Evolutionary conservation across 2,797 vertebrate genomes (phyloP).

Genomic region (Streptopelia turtur): DNA sequence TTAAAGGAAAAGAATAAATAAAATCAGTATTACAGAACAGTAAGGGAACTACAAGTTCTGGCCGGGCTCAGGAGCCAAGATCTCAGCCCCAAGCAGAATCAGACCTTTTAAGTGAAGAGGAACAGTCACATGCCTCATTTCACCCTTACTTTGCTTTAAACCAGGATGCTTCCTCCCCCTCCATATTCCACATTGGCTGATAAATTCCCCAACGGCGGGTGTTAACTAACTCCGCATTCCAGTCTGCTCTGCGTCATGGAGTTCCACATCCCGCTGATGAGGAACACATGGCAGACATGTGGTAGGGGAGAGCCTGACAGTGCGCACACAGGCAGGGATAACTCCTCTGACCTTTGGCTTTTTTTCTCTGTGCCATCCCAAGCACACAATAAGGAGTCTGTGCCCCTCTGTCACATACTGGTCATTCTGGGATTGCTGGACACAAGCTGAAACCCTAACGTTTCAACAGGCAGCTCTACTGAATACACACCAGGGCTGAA

Average conservation of each 20-base stretch:
- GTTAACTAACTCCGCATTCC: slow-evolving; percentile 75
- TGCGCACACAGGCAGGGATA: slow-evolving; percentile 56
- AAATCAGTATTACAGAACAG: neutral
- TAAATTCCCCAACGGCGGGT: slow-evolving; percentile 73
- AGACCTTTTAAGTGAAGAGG: slow-evolving; percentile 48
- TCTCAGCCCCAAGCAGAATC: slow-evolving; percentile 16
- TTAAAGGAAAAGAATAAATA: neutral
- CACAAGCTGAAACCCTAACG: neutral
- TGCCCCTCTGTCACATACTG: neutral
- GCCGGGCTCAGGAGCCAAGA: neutral
- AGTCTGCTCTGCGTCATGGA: slow-evolving; percentile 74
- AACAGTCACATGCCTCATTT: slow-evolving; percentile 64
- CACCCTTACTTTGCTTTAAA: slow-evolving; percentile 64
- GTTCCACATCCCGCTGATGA: slow-evolving; percentile 76
- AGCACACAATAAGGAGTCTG: slow-evolving; percentile 36
- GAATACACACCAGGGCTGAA: neutral
- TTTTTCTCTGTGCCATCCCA: slow-evolving; percentile 40
- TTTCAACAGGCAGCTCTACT: neutral
- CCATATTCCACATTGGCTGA: slow-evolving; percentile 64
- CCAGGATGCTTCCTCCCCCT: slow-evolving; percentile 42
- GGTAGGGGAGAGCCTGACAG: slow-evolving; percentile 67
- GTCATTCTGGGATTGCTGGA: neutral
- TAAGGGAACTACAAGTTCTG: slow-evolving; percentile 5
- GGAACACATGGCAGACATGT: slow-evolving; percentile 76
- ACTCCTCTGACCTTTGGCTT: slow-evolving; percentile 70